Evolutionary conservation across 2,113 vertebrate species (phyloP), one percentile per base, ranked within the genome.

Genomic region (Ondatra zibethicus): DNA sequence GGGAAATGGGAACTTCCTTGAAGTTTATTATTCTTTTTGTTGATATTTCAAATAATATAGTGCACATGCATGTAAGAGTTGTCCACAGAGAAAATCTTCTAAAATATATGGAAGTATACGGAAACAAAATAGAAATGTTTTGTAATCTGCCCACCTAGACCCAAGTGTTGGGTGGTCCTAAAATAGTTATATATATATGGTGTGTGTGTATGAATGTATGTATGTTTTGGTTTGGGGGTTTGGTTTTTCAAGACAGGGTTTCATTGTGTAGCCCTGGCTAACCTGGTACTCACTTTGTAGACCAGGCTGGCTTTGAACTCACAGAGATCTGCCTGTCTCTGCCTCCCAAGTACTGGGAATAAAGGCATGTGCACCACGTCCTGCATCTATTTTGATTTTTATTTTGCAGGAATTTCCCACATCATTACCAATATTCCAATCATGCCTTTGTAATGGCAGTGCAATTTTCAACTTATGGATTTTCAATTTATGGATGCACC

Each of bases 11-110:
- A 58, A 75, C 36, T 58, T 61, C 25, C 36, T 31, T 25, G 27
- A 89, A 89, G 93, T 93, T 55, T 92, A 52, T 42, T 91, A 70
- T 61, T 88, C 88, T 73, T 86, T 36, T 4, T 52, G 81, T 36
- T 75, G 55, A 92, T 61, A 13, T 92, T 93, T 91, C 36, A 90
- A 92, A 92, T 55, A 42, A 42, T 65, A 85, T 90, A 80, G 12
- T 33, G 63, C 11, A 50, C 75, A 87, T 70, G 65, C 36, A 47
- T 55, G 42, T 75, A 68, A 23, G 75, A 87, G 14, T 81, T 81
- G 33, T 91, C 14, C 39, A 91, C 17, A 66, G 9, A 87, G 45
- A 85, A 95, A 95, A 61, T 33, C 4, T 11, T 76, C 39, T 55
- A 73, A 89, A 92, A 81, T 25, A 85, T 13, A 75, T 31, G 82